Evolutionary conservation across 2,888 invertebrate genomes (phyloP).

Genomic region (Griposia aprilina): DNA sequence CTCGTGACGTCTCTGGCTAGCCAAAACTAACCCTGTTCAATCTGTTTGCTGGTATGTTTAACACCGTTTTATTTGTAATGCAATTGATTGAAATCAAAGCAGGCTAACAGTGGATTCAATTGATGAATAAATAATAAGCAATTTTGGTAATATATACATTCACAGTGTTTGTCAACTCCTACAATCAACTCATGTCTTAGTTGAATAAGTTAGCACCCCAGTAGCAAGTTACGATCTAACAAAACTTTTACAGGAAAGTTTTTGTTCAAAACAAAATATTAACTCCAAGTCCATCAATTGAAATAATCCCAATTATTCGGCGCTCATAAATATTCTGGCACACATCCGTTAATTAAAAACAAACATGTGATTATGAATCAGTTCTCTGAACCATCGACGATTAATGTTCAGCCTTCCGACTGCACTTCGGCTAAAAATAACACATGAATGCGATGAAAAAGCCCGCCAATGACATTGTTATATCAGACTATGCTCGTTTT

Average conservation of each 20-base stretch:
- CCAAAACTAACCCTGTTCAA: neutral
- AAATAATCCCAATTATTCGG: conserved; percentile 43
- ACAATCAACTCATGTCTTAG: neutral
- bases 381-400: conserved; percentile 62
- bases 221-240: neutral
- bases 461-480: conserved; percentile 64
- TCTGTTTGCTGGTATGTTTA: neutral
- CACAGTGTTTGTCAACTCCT: neutral
- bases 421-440: conserved; percentile 69
- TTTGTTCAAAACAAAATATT: neutral
- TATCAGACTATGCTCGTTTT: conserved; percentile 40
- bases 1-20: conserved; percentile 15
- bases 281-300: conserved; percentile 9
- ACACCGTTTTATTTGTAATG: neutral
- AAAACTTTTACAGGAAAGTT: neutral
- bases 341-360: conserved; percentile 55
- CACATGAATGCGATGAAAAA: conserved; percentile 59
- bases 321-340: conserved; percentile 57
- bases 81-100: neutral
- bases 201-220: neutral
- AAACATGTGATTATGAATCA: conserved; percentile 59
- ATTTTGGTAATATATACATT: too few relatives aligned
- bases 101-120: neutral
- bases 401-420: conserved; percentile 60
- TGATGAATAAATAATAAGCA: neutral